Percentiles rank a stretch among this genome's conserved stretches.
Conservation (phyloP, 2,797 vertebrate genomes). For the Delichon dasypus region DNA sequence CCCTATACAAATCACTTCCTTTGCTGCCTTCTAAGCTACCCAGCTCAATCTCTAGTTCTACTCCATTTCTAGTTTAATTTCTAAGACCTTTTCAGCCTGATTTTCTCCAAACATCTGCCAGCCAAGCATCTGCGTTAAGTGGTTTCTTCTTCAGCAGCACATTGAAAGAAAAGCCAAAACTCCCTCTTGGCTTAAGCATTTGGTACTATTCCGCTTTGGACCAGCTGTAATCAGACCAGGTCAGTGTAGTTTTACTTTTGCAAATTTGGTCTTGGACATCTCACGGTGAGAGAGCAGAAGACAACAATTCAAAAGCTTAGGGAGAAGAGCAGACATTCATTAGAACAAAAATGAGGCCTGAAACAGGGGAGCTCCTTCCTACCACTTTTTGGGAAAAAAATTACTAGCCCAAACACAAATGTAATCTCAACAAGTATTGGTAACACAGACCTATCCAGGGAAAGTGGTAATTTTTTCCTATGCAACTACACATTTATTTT, state of each 20-base stretch:
- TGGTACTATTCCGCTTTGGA: not conserved
- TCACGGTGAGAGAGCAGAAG: not conserved
- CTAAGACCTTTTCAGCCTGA: not conserved
- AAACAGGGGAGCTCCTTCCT: not conserved
- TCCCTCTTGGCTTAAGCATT: not conserved
- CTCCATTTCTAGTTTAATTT: not conserved
- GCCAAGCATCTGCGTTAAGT: not conserved
- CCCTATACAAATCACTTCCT: not conserved
- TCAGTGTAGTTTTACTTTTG: not conserved
- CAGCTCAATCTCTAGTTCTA: not conserved
- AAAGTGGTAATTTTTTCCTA: not conserved
- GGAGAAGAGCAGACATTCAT: not conserved
- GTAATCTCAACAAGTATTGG: not conserved
- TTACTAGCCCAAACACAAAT: not conserved
- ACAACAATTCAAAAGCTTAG: not conserved
- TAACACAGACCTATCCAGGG: not conserved
- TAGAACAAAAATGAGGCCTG: not conserved
- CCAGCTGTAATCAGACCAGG: not conserved
- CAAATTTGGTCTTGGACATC: not conserved
- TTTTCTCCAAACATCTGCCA: not conserved
- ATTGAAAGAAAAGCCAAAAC: not conserved
- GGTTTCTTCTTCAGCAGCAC: not conserved
- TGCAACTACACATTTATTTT: not conserved
- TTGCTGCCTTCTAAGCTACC: not conserved
- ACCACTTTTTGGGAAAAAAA: not conserved